Evolutionary conservation across 2,888 invertebrate genomes (phyloP), one percentile per base, ranked within the genome.

Genomic region (Tubiluchus corallicola): DNA sequence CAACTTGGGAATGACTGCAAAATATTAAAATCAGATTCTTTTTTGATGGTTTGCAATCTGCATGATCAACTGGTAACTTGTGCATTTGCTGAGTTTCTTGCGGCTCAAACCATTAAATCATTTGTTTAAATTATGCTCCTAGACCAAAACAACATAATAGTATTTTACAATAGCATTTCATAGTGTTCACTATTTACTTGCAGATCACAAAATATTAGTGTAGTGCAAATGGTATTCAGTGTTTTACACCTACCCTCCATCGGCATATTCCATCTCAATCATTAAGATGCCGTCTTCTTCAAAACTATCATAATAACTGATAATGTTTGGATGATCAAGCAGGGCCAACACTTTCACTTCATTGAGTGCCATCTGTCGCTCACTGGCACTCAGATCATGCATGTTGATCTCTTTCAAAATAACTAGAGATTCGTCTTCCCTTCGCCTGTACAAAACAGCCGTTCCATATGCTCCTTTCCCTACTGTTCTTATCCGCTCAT

Each of bases 261-360:
- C 77, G 2, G 79, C 79, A 58, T 77, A 81, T 57, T 80, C 79
- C 78, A 80, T 80, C 62, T 80, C 77, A 49, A 79, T 79, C 59
- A 77, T 71, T 18, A 79, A 61, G 2, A 73, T 69, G 5, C 76
- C 76, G 52, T 78, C 76, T 53, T 73, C 72, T 55, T 78, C 76
- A 57, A 78, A 79, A 55, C 76, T 79, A 50, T 79, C 77, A 54
- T 74, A 70, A 57, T 80, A 80, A 53, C 75, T 71, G 40, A 79
- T 75, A 47, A 80, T 79, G 59, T 79, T 77, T 2, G 77, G 76
- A 62, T 80, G 80, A 54, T 76, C 73, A 40, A 80, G 62, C 53
- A 75, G 71, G 0, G 78, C 74, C 45, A 80, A 67, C 2, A 79
- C 74, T 52, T 73, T 69, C 13, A 62, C 58, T 59, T 61, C 77